Evolutionary conservation across 2,113 vertebrate species (phyloP), one percentile per base, ranked within the genome.

Genomic region (Micronycteris hirsuta): DNA sequence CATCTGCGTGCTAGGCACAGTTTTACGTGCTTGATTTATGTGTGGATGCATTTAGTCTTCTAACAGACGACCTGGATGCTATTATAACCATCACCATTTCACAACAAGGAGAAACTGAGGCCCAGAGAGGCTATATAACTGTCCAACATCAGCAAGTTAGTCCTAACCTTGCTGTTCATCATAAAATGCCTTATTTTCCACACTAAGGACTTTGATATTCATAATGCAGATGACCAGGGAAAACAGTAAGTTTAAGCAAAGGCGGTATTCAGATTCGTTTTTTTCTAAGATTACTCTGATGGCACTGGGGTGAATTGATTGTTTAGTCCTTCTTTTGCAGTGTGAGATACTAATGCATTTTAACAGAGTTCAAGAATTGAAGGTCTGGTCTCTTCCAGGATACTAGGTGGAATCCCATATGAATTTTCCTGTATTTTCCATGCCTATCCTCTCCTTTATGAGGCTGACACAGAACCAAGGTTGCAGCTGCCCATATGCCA

Each of bases 401-500:
- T 58, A 20, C 22, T 26, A 70, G 20, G n/a, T 58, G 20, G 31
- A 86, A 65, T 76, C 10, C 5, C 11, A 68, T 20, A 41, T 36
- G 22, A 45, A 12, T 43, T 85, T 77, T 38, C 45, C 54, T 71
- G 8, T 74, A 76, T 52, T 96, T 93, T 95, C 96, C 93, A 90
- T 52, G 97, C 54, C 71, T 63, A 97, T 97, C 87, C 82, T 96
- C 85, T 38, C 94, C 94, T 96, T 93, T 95, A 71, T 93, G 92
- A 92, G 26, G 54, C 56, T 56, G 65, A 92, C 82, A 97, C 89
- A 88, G 98, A 97, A 94, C 83, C 20, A 89, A 87, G 20, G n/a
- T 81, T 95, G 74, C 73, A 58, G 1, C 91, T 91, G 83, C 65
- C 81, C 0, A 41, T 73, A 89, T 90, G 65, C 28, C 91, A 94